Percentiles rank a stretch among this genome's conserved stretches.
Evolutionary conservation across 2,113 vertebrate species (phyloP).

Genomic region (Eudorcas thomsonii): DNA sequence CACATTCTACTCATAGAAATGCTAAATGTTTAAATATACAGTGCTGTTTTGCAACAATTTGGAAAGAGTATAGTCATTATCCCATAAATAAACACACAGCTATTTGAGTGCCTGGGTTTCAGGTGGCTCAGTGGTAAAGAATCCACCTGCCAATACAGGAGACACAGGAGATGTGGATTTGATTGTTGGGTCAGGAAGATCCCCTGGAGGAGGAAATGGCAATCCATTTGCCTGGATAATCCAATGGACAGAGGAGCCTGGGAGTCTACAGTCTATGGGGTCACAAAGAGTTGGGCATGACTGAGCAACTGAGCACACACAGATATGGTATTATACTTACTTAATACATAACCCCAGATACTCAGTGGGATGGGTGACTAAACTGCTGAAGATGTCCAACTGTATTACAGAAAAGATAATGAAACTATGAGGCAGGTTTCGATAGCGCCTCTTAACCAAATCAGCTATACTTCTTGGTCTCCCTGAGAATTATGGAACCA

Average conservation of each 20-base stretch:
- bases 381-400: not conserved
- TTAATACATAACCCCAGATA: not conserved
- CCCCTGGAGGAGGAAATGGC: not conserved
- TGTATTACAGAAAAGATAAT: not conserved
- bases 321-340: not conserved
- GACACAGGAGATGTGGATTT: not conserved
- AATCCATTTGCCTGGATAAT: not conserved
- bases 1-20: not conserved
- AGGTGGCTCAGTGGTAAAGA: not conserved
- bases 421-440: not conserved
- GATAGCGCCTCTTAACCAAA: not conserved
- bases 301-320: not conserved
- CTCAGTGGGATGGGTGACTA: not conserved
- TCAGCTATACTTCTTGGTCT: not conserved
- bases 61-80: not conserved
- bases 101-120: not conserved
- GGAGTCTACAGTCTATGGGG: not conserved
- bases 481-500: not conserved
- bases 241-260: not conserved
- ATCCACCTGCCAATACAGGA: not conserved
- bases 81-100: not conserved
- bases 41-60: not conserved
- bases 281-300: not conserved
- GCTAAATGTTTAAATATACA: not conserved
- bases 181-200: not conserved